Conservation (phyloP, 2,888 invertebrate genomes). For the Halictus quadricinctus region DNA sequence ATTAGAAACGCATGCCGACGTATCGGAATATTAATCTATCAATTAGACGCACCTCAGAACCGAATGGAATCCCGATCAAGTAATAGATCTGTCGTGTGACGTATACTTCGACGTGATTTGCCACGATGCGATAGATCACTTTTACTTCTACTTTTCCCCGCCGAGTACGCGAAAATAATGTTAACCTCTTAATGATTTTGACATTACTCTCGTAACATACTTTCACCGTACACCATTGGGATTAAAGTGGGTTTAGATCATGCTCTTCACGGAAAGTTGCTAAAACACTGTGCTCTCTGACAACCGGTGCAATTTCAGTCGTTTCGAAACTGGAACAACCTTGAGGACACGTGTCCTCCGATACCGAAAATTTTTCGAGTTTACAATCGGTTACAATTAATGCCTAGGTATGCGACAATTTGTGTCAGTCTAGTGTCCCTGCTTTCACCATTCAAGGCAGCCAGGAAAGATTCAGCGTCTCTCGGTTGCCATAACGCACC, state of each 20-base stretch:
- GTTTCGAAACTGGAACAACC: conserved; percentile 17
- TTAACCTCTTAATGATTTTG: conserved; percentile 15
- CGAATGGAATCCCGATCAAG: conserved; percentile 4
- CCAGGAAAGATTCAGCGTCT: conserved; percentile 25
- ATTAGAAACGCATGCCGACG: conserved; percentile 25
- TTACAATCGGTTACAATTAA: not conserved
- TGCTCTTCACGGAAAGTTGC: not conserved
- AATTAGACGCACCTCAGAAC: conserved; percentile 22
- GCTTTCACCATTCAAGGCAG: conserved; percentile 35
- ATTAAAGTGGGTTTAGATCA: not conserved
- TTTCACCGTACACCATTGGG: conserved; percentile 18
- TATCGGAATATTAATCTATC: conserved; percentile 42
- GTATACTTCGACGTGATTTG: not conserved
- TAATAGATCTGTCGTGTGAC: not conserved
- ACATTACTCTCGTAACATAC: conserved; percentile 6
- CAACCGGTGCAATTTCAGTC: not conserved
- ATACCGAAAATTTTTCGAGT: not conserved
- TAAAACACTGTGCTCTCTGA: not conserved
- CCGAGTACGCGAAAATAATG: not conserved
- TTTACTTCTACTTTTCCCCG: conserved; percentile 17
- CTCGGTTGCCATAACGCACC: not conserved
- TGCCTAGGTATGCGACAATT: not conserved
- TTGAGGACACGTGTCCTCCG: not conserved
- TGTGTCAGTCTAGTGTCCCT: not conserved
- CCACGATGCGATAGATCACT: conserved; percentile 15